Conservation (phyloP, 2,113 vertebrate genomes). For the Aphyosemion australe region DNA sequence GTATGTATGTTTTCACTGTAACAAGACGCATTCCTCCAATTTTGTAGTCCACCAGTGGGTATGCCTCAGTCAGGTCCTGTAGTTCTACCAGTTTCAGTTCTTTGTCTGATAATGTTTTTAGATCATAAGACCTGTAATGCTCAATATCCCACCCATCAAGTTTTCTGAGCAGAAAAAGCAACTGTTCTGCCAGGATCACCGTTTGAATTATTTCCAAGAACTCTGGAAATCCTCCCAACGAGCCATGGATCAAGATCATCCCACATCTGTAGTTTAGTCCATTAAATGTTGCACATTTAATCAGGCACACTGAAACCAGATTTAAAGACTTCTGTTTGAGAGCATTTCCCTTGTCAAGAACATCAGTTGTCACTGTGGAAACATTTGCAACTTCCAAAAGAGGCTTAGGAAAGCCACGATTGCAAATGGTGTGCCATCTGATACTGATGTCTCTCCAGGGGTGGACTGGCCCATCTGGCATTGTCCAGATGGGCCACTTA, state of each 20-base stretch:
- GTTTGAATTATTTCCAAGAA: conserved; percentile 55
- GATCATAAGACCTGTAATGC: conserved; percentile 40
- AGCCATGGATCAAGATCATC: conserved; percentile 47
- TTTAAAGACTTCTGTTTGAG: conserved; percentile 25
- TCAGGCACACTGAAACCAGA: conserved; percentile 24
- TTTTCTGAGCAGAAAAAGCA: conserved; percentile 35
- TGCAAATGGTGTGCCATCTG: conserved; percentile 39
- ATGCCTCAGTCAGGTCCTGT: conserved; percentile 25
- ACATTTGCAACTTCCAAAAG: conserved; percentile 15
- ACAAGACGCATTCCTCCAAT: conserved; percentile 27
- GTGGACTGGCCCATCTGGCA: too few species aligned
- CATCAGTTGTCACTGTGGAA: conserved; percentile 31
- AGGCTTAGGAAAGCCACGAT: conserved; percentile 10
- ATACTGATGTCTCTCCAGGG: conserved; percentile 42
- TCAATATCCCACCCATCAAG: conserved; percentile 38
- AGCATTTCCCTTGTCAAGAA: conserved; percentile 33
- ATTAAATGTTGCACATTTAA: conserved; percentile 35
- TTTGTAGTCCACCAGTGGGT: conserved; percentile 40
- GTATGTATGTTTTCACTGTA: conserved; percentile 21
- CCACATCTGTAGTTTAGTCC: conserved; percentile 36
- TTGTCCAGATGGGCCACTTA: too few species aligned
- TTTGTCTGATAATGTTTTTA: conserved; percentile 21
- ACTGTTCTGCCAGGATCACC: conserved; percentile 22
- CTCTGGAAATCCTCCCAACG: conserved; percentile 43
- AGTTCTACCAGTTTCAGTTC: conserved; percentile 32